These are phyloP conservation scores for Oreortyx pictus DNA, from an alignment of 2,797 vertebrate species.

Conservation along the genomic window DNA sequence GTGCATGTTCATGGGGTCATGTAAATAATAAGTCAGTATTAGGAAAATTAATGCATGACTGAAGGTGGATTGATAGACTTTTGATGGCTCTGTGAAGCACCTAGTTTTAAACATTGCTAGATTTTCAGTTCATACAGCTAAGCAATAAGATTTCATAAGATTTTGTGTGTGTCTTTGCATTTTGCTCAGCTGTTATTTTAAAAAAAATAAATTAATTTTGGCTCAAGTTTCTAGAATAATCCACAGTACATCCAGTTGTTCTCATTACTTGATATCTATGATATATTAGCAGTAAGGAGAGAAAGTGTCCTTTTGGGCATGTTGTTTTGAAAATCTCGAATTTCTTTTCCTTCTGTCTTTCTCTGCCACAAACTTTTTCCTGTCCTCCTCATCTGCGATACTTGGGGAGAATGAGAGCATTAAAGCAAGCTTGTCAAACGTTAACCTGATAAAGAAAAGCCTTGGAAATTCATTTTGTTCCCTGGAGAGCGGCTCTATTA, in stretches of 20 bases:
- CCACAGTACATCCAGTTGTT: not conserved
- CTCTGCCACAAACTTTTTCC: slow-evolving; percentile 54
- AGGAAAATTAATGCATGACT: not conserved
- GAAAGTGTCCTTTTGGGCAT: slow-evolving; percentile 28
- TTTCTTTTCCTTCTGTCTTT: slow-evolving; percentile 51
- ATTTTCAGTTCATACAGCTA: slow-evolving; percentile 42
- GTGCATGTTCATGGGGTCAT: not conserved
- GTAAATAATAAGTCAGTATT: not conserved
- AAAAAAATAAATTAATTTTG: not conserved
- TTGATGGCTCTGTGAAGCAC: not conserved
- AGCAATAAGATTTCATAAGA: slow-evolving; percentile 23
- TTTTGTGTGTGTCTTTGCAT: not conserved
- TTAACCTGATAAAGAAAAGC: slow-evolving; percentile 65
- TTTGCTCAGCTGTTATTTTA: not conserved
- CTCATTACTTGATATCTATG: slow-evolving; percentile 54
- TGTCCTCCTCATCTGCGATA: slow-evolving; percentile 45
- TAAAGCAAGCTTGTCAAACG: slow-evolving; percentile 64
- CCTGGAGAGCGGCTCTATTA: slow-evolving; percentile 70
- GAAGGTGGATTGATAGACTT: not conserved
- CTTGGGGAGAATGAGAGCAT: slow-evolving; percentile 60
- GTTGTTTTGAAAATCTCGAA: slow-evolving; percentile 42
- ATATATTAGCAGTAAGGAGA: not conserved
- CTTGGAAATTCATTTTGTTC: slow-evolving; percentile 70
- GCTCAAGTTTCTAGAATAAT: slow-evolving; percentile 47
- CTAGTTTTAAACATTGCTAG: slow-evolving; percentile 7